Base-by-base conservation (phyloP, 2,888 invertebrate genomes). In the Minunthozetes semirufus region DNA sequence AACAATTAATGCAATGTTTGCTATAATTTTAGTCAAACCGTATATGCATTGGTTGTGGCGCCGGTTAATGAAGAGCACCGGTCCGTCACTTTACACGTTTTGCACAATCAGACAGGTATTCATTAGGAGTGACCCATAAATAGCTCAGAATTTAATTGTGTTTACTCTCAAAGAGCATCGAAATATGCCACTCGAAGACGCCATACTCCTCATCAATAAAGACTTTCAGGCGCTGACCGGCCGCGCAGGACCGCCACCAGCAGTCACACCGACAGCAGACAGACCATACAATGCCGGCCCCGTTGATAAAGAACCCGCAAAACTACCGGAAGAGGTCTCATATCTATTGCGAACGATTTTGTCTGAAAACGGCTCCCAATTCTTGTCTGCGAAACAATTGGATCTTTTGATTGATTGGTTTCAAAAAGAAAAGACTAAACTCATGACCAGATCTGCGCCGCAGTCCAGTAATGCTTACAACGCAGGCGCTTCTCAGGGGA, bases 41-140 rank as follows among this genome's bases (percentile, higher is more conserved):
- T 75, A 1, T 75, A 75, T 50, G 75, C 75, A 13, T 13, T 75
- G 3, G 75, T 75, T n/a, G 48, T 75, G 8, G 38, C 63, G 29
- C 72, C 75, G 38, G 22, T 61, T 17, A 75, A 75, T 33, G 75
- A 75, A 50, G 50, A 72, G 33, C 56, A 72, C 27, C 59, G 33
- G 22, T 66, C 75, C 13, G 33, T 72, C 15, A 75, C 72, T 8
- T 13, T 75, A 4, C 75, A 75, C 29, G 59, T 75, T 19, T 29
- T 75, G 2, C 75, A 75, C 29, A 75, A 72, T 29, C 75, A 75
- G 66, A 72, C 72, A 3, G 75, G 75, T 75, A 72, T 61, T 25
- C 11, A 59, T 6, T 59, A 2, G 19, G 4, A 25, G 22, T 19
- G 6, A 19, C 3, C 4, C 8, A 22, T 59, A 19, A 59, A 22